phyloP scores from a whole-genome alignment of 2,113 vertebrate species.

The Callithrix jacchus region DNA sequence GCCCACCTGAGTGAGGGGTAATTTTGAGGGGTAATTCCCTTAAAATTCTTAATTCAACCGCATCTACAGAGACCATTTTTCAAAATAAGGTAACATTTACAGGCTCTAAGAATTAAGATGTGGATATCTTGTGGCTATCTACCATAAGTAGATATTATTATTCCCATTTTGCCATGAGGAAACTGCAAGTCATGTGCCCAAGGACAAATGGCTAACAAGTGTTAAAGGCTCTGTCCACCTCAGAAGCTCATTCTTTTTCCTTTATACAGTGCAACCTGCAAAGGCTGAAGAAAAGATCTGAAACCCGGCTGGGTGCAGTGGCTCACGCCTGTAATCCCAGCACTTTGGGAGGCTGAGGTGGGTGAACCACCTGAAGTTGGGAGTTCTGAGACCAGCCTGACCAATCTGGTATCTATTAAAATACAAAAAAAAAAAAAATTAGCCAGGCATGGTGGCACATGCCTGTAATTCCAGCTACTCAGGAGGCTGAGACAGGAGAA shows the following conservation, averaged over 20 bases:
- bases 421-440: too few species aligned
- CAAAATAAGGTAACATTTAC: background rate
- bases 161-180: background rate
- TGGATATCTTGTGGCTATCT: background rate
- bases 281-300: background rate
- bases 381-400: too few species aligned
- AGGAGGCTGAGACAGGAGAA: too few species aligned
- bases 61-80: background rate
- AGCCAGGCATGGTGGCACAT: too few species aligned
- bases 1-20: background rate
- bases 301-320: too few species aligned
- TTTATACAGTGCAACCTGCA: background rate
- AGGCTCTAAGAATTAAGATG: background rate
- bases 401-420: too few species aligned
- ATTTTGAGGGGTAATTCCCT: background rate
- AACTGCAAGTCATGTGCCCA: background rate
- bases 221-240: background rate
- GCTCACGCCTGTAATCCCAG: too few species aligned
- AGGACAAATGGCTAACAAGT: background rate
- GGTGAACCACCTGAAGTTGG: too few species aligned
- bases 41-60: background rate
- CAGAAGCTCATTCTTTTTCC: background rate
- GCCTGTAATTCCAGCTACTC: too few species aligned
- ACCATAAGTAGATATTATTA: too few species aligned
- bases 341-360: too few species aligned